Evolutionary conservation across 2,113 vertebrate genomes (phyloP), one percentile per base, ranked within the genome.

Genomic region (Gallinago paraguaiae): DNA sequence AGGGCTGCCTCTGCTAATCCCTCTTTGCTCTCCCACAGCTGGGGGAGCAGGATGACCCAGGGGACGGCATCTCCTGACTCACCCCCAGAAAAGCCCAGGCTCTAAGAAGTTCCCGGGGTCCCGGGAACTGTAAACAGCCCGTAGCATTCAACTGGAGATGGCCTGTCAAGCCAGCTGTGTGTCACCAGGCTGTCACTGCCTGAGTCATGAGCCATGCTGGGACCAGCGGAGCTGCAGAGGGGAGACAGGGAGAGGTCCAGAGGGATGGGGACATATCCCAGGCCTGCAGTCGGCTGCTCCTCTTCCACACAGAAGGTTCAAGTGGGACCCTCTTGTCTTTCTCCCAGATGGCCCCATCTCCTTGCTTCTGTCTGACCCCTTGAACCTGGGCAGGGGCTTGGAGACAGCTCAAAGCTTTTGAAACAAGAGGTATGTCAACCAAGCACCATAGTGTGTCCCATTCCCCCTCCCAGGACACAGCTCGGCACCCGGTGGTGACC

Each of bases 1-100:
- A 94, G 83, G 84, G 48, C 72, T 86, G 37, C 31, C 31, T 74
- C 16, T 35, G 23, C 61, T 87, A 59, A 90, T 15, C 39, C 67
- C 2, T 0, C 24, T 86, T 91, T 88, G 30, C 43, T 71, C 51
- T 93, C 65, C 30, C 86, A 84, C 81, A 93, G 83, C 30, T 0
- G 1, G 15, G 27, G 82, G 48, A 83, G 15, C 3, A 0, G 81
- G 22, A 11, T 30, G 56, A 91, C 93, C 69, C 94, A 53, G 3
- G 83, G 86, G 94, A 96, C 48, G 65, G 31, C 57, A 88, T 89
- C 89, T 83, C 89, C 88, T 97, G 95, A 97, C 77, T 96, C 91
- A 95, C 43, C 39, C 88, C 51, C 60, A 91, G 86, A 60, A 92
- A 81, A 86, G 43, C 65, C 83, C 61, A 75, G 86, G 60, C 89